Base-by-base conservation (phyloP, 1,140 invertebrate species). In the Bathynomus jamesi region DNA sequence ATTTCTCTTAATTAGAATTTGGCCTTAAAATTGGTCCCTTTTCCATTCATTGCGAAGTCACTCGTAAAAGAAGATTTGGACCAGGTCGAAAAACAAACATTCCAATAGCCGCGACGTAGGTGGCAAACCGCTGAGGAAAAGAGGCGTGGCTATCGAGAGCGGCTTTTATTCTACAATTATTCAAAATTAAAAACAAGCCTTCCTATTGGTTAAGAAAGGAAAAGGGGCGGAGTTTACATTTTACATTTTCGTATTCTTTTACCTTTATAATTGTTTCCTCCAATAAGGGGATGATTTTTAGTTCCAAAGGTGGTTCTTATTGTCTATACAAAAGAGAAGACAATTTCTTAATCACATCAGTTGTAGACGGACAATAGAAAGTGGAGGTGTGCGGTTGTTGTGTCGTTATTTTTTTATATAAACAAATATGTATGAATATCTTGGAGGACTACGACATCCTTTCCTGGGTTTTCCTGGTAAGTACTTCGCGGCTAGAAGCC, bases 261-360 rank as follows among this genome's bases (percentile, higher is more conserved):
- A 53, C 40, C 40, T 53, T 53, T 53, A 53, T 53, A 53, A 53
- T 53, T 53, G 40, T 21, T 53, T 53, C 40, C 40, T 53, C 40
- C 40, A 53, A 53, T 53, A 53, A 53, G 40, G 40, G 40, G 40
- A 53, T 53, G 40, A 53, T 53, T 53, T 53, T 53, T 53, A 53
- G 40, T 17, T 53, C 40, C 21, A 53, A 53, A 53, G 40, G 40
- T 53, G 40, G 40, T 53, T 53, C 40, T 53, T 53, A 53, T 53
- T 53, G 21, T 21, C 21, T 21, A 21, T 17, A 53, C 11, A 53
- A 53, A 53, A 53, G 40, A 53, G 40, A 53, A 53, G 13, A 53
- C 40, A 5, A 53, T 53, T 53, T 53, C 40, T 53, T 53, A 53
- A 53, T 53, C 40, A 53, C 40, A 17, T 53, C 40, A 53, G 40